Percentiles rank a stretch among this genome's conserved stretches.
These are phyloP conservation scores for Stercorarius parasiticus DNA, from an alignment of 2,113 vertebrate genomes.

Conservation along the genomic window DNA sequence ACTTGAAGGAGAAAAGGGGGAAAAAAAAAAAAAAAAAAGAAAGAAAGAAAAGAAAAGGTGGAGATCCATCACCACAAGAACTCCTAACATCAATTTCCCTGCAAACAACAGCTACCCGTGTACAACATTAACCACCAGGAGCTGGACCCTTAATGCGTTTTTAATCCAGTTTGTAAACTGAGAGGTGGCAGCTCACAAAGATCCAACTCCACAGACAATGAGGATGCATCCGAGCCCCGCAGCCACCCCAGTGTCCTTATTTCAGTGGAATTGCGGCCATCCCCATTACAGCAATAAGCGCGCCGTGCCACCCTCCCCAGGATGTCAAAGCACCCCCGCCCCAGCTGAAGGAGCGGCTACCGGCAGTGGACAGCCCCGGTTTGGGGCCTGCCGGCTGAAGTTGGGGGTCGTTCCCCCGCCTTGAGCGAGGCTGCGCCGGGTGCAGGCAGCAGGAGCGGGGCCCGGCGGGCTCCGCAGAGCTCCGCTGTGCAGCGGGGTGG, in stretches of 20 bases:
- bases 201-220: neutral
- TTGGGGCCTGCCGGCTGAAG: neutral
- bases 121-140: neutral
- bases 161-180: neutral
- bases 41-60: neutral
- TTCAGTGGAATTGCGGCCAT: neutral
- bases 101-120: neutral
- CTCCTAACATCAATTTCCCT: neutral
- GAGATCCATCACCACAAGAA: neutral
- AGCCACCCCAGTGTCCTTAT: neutral
- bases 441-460: neutral
- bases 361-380: neutral
- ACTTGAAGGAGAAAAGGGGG: neutral
- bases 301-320: neutral
- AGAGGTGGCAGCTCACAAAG: neutral
- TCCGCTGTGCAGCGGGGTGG: neutral
- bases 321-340: neutral
- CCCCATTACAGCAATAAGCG: neutral
- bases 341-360: neutral
- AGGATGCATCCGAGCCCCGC: neutral
- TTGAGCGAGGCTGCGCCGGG: slow-evolving; percentile 20
- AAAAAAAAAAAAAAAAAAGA: neutral
- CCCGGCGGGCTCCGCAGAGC: neutral
- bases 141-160: neutral
- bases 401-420: slow-evolving; percentile 22